Conservation (phyloP, 2,888 invertebrate species). For the Meteorus colon region DNA sequence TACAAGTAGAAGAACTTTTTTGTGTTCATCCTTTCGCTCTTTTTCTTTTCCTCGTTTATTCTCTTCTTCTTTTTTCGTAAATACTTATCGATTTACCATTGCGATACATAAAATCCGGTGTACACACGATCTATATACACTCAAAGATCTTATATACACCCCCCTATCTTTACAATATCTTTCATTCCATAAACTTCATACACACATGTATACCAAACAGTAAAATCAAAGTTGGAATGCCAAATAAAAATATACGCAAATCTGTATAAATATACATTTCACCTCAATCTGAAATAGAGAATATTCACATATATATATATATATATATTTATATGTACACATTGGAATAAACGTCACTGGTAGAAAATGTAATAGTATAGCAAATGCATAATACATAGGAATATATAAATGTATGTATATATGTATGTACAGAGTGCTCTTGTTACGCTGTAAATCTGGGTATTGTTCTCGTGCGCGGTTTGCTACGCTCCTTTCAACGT, state of each 20-base stretch:
- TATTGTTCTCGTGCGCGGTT: conserved; percentile 53
- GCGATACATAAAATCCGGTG: conserved; percentile 5
- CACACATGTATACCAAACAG: not conserved
- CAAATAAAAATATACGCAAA: not conserved
- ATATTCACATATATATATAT: conserved; percentile 6
- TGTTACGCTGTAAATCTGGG: conserved; percentile 51
- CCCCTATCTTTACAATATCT: not conserved
- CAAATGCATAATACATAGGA: conserved; percentile 36
- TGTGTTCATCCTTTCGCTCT: not conserved
- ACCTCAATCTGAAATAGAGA: not conserved
- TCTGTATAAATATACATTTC: not conserved
- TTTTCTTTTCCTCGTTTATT: not conserved
- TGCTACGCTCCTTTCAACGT: conserved; percentile 52
- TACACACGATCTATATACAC: not conserved
- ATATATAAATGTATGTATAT: conserved; percentile 44
- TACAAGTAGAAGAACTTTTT: not conserved
- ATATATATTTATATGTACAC: not conserved
- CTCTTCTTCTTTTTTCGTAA: conserved; percentile 7
- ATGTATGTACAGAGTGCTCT: conserved; percentile 43
- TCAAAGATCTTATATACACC: not conserved
- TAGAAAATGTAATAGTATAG: conserved; percentile 12
- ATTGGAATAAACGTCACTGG: not conserved
- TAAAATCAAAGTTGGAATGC: not conserved
- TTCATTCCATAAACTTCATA: not conserved
- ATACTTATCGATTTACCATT: conserved; percentile 24